phyloP scores from a whole-genome alignment of 2,888 invertebrate species.

The Cylloceria caligata region DNA sequence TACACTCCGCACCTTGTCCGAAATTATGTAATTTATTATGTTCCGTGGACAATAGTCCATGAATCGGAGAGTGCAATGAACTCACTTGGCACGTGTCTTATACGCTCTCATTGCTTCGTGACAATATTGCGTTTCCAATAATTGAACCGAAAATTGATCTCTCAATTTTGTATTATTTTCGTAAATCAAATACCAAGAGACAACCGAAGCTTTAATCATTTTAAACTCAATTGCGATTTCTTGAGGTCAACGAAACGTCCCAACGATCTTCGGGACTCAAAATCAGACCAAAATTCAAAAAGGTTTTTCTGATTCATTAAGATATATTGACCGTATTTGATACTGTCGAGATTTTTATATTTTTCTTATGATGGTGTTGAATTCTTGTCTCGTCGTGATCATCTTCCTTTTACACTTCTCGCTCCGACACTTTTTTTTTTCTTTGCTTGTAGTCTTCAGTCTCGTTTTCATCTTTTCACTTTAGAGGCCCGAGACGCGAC shows the following conservation, averaged over 20 bases:
- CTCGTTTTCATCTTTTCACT: conserved; percentile 1
- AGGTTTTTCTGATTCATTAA: background rate
- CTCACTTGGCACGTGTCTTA: background rate
- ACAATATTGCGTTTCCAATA: too few relatives aligned
- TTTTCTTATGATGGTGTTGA: background rate
- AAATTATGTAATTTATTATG: background rate
- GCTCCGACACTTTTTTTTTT: background rate
- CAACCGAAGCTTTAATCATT: too few relatives aligned
- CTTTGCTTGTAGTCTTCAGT: background rate
- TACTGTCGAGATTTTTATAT: background rate
- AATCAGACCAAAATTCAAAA: too few relatives aligned
- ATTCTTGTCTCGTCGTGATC: background rate
- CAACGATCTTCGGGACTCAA: too few relatives aligned
- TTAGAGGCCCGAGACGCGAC: conserved; percentile 32
- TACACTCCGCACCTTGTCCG: background rate
- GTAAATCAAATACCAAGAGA: too few relatives aligned
- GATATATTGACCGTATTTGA: background rate
- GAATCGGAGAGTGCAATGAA: background rate
- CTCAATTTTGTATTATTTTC: too few relatives aligned
- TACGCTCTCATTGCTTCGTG: background rate
- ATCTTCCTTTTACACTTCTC: conserved; percentile 4
- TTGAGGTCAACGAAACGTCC: too few relatives aligned
- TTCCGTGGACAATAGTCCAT: background rate
- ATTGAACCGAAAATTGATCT: too few relatives aligned
- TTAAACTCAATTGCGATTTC: too few relatives aligned